These are phyloP conservation scores for Misgurnus anguillicaudatus DNA, from an alignment of 2,113 vertebrate species.

Conservation along the genomic window DNA sequence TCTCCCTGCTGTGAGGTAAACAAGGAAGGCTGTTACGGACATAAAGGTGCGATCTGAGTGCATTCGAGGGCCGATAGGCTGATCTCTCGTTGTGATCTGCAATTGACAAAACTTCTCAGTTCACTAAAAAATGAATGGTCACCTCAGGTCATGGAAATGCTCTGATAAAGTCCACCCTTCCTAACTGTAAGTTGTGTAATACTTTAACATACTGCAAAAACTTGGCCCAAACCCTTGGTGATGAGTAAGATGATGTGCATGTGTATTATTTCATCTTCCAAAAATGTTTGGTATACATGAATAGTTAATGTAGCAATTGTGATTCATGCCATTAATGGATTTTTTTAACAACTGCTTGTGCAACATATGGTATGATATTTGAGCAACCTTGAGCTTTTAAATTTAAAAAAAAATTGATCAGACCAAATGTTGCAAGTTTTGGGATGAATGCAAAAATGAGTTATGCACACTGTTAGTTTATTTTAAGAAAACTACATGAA, in stretches of 20 bases:
- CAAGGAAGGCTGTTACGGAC: slow-evolving; percentile 5
- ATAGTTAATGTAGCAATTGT: slow-evolving; percentile 10
- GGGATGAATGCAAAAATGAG: not conserved
- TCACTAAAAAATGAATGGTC: not conserved
- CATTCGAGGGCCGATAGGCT: not conserved
- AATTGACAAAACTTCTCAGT: not conserved
- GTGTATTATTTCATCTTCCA: slow-evolving; percentile 16
- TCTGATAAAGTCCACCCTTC: not conserved
- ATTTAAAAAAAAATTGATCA: not conserved
- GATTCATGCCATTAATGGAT: slow-evolving; percentile 5
- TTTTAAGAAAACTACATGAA: not conserved
- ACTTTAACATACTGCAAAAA: not conserved
- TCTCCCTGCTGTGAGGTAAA: slow-evolving; percentile 35
- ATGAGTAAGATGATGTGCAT: slow-evolving; percentile 17
- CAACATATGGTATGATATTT: not conserved
- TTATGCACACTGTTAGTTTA: not conserved
- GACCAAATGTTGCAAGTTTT: slow-evolving; percentile 2
- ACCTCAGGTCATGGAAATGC: not conserved
- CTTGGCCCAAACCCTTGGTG: not conserved
- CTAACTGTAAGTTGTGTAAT: slow-evolving; percentile 12
- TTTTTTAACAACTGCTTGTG: not conserved
- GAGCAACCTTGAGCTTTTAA: not conserved
- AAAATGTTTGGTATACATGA: slow-evolving; percentile 11
- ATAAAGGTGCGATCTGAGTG: not conserved
- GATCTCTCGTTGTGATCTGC: too few species aligned